Evolutionary conservation across 2,888 invertebrate species (phyloP), one percentile per base, ranked within the genome.

Genomic region (Napeogenes sylphis): DNA sequence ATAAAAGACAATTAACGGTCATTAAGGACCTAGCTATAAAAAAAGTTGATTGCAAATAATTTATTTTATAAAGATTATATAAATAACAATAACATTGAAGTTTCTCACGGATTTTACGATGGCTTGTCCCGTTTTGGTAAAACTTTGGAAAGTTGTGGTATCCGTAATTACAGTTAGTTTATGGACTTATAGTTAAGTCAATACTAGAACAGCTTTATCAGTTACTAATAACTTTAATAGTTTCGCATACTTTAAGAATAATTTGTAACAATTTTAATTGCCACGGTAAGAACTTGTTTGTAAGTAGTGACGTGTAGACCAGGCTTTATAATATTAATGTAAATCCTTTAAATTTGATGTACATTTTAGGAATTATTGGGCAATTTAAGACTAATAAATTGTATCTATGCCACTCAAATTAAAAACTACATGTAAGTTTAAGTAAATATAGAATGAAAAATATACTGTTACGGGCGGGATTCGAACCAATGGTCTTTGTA

Each of bases 251-350:
- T 56, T 61, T 35, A 14, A 12, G 55, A 13, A 60, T 58, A 63
- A 65, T 65, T 65, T 65, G 65, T 65, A 58, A 59, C 59, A 42
- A 57, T 12, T 59, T 56, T 62, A 62, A 65, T 65, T 65, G 64
- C 58, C 32, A 21, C 45, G 33, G 32, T 32, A 8, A 13, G 57
- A 57, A 57, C 57, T 4, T 32, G 46, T 35, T 33, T 32, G 57
- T 57, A 47, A 47, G 33, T 57, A 57, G 42, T 42, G 42, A 12
- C 8, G 38, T 38, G 42, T 42, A 3, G 2, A 12, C 10, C 42
- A 10, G 8, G 42, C 10, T 42, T 42, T 10, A 10, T 10, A 10
- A 10, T 10, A 42, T 42, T 10, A 8, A 42, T 42, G 8, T 42
- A 10, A 2, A 2, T 5, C 4, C 6, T 5, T 35, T 35, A 35